phyloP scores from a whole-genome alignment of 2,888 invertebrate genomes.

The Tinea semifulvella region DNA sequence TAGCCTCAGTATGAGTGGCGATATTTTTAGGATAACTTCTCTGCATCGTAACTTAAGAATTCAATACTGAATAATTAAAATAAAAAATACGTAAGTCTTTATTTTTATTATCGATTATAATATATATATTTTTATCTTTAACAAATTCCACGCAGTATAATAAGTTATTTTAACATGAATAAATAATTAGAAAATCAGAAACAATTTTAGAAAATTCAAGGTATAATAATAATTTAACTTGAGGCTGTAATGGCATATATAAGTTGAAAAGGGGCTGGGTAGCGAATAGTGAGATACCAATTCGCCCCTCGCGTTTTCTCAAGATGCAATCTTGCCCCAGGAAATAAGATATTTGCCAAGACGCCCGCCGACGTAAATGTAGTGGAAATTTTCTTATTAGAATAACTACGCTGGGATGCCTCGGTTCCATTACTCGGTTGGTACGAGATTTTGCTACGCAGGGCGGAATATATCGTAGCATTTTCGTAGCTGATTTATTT shows the following conservation, averaged over 20 bases:
- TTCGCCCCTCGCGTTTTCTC: constrained; percentile 65
- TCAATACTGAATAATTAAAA: too few relatives aligned
- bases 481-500: constrained; percentile 58
- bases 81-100: too few relatives aligned
- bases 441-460: constrained; percentile 8
- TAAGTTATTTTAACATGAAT: not conserved
- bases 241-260: not conserved
- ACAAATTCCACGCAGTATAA: too few relatives aligned
- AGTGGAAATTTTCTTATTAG: constrained; percentile 69
- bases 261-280: constrained; percentile 7
- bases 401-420: constrained; percentile 65
- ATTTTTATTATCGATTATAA: not conserved
- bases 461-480: constrained; percentile 19
- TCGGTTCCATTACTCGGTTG: constrained; percentile 45
- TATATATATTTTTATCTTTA: not conserved
- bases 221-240: too few relatives aligned
- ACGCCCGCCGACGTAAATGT: constrained; percentile 66
- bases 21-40: too few relatives aligned
- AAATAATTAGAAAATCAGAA: too few relatives aligned
- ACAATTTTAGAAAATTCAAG: too few relatives aligned
- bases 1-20: too few relatives aligned
- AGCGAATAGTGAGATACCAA: constrained; percentile 45
- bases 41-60: too few relatives aligned
- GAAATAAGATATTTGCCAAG: constrained; percentile 69
- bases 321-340: constrained; percentile 68